Conservation (phyloP, 2,797 vertebrate genomes). For the Alcedo quadribrachys region DNA sequence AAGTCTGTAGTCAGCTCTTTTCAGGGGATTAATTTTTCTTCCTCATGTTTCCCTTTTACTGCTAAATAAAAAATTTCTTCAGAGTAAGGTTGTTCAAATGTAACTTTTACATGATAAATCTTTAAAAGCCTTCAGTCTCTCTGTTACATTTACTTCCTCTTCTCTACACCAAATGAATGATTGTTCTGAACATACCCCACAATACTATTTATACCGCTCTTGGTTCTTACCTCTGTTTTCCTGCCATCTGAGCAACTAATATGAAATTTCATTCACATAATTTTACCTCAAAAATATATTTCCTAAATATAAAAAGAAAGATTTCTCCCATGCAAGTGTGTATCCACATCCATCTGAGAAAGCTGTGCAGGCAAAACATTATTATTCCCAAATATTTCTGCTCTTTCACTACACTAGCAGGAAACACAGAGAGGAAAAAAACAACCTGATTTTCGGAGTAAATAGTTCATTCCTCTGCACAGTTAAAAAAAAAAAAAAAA, state of each 20-base stretch:
- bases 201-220: background rate
- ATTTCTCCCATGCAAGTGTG: background rate
- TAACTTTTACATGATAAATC: background rate
- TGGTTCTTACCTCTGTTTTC: background rate
- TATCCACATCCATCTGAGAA: background rate
- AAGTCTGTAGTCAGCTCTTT: background rate
- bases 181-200: background rate
- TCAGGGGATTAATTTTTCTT: background rate
- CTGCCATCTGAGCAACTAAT: background rate
- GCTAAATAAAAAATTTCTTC: conserved; percentile 6
- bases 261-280: background rate
- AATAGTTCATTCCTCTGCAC: background rate
- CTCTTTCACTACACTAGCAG: background rate
- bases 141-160: background rate
- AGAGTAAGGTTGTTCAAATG: background rate
- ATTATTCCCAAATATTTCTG: background rate
- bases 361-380: background rate
- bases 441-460: background rate
- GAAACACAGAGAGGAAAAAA: background rate
- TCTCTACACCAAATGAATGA: background rate
- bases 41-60: background rate
- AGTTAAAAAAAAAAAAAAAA: fast-evolving
- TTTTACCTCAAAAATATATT: background rate
- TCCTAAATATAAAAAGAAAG: background rate
- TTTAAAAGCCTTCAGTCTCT: background rate